phyloP scores from a whole-genome alignment of 2,113 vertebrate species.

The Sialia sialis region DNA sequence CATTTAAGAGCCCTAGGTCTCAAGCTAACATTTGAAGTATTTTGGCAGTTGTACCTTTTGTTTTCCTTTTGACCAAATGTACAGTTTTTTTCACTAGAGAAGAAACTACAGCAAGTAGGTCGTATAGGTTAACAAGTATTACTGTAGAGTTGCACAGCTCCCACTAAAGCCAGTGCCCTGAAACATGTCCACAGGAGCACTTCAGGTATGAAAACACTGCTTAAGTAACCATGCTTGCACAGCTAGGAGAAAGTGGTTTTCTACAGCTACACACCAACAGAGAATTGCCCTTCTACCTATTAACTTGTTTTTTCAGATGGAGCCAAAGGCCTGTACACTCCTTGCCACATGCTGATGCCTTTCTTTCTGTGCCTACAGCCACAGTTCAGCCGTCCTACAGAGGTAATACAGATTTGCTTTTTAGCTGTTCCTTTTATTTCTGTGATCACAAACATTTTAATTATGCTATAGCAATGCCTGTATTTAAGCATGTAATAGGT shows the following conservation, averaged over 20 bases:
- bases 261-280: background rate
- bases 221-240: background rate
- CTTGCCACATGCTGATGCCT: constrained; percentile 3
- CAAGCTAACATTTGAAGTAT: background rate
- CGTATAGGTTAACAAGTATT: background rate
- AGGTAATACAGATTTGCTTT: constrained; percentile 1
- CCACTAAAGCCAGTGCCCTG: background rate
- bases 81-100: background rate
- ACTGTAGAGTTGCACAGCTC: background rate
- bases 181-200: background rate
- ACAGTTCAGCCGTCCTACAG: background rate
- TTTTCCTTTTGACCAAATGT: background rate
- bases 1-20: background rate
- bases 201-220: background rate
- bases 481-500: constrained; percentile 52
- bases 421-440: constrained; percentile 37
- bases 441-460: constrained; percentile 54
- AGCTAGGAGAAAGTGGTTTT: background rate
- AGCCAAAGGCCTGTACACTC: background rate
- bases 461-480: constrained; percentile 9
- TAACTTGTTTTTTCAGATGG: background rate
- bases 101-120: background rate
- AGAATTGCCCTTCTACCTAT: background rate
- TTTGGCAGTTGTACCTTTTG: background rate
- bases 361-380: background rate